These are phyloP conservation scores for Caenorhabditis imperialis DNA, from an alignment of 2,888 invertebrate genomes.

Conservation along the genomic window DNA sequence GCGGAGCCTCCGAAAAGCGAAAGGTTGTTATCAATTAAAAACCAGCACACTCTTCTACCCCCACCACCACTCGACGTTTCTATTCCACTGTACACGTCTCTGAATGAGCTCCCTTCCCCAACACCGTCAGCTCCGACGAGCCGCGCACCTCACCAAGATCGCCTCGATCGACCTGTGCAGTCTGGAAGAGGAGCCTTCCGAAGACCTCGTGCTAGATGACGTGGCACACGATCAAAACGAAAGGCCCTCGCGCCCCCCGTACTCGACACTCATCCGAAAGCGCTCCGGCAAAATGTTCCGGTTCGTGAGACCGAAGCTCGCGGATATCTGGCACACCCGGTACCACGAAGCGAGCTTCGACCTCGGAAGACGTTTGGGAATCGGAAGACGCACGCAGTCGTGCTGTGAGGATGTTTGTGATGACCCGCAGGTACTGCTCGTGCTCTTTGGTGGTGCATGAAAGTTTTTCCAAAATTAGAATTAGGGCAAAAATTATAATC, in stretches of 20 bases:
- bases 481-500: no score
- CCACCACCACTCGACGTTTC: no score
- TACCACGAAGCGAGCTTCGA: conserved; percentile 59
- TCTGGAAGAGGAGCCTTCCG: conserved; percentile 36
- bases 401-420: conserved; percentile 43
- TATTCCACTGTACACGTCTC: no score
- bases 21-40: no score
- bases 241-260: conserved; percentile 16
- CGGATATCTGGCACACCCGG: conserved; percentile 49
- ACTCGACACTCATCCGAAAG: conserved; percentile 46
- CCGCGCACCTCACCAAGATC: conserved; percentile 39
- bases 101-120: conserved; percentile 30
- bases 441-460: no score
- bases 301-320: conserved; percentile 47
- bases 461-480: no score
- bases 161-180: conserved; percentile 52
- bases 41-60: no score
- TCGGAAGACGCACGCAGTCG: conserved; percentile 43
- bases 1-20: no score
- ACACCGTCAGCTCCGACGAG: conserved; percentile 40
- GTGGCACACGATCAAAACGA: conserved; percentile 15
- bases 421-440: conserved; percentile 25
- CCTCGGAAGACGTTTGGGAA: conserved; percentile 48
- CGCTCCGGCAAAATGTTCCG: conserved; percentile 15
- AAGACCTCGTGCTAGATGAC: conserved; percentile 31